These are phyloP conservation scores for Rhagoletis pomonella DNA, from an alignment of 1,140 invertebrate species.

Conservation along the genomic window DNA sequence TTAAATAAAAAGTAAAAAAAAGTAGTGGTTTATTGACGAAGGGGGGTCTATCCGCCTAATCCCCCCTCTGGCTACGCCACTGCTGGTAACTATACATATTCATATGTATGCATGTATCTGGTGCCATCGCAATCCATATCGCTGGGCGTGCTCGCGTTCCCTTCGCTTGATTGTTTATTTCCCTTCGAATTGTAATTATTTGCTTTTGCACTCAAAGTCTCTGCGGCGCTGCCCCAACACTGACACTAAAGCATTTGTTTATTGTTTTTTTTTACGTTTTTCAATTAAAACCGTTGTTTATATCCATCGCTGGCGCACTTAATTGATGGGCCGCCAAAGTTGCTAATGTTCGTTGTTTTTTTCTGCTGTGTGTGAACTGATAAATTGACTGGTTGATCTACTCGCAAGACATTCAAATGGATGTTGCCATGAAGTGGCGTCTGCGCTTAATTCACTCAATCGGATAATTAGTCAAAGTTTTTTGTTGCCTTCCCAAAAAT, in stretches of 20 bases:
- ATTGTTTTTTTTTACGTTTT: constrained; percentile 38
- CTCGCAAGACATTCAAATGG: constrained; percentile 11
- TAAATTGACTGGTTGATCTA: constrained; percentile 38
- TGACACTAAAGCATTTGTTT: neutral
- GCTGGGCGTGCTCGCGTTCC: constrained; percentile 29
- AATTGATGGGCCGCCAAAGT: constrained; percentile 33
- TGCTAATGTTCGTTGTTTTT: constrained; percentile 27
- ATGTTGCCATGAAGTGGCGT: constrained; percentile 24
- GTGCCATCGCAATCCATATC: neutral
- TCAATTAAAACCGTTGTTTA: constrained; percentile 45
- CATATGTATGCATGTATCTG: neutral
- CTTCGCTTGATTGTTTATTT: constrained; percentile 26
- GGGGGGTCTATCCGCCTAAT: too few species aligned
- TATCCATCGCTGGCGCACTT: constrained; percentile 31
- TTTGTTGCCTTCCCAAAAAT: neutral
- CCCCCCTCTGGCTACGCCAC: too few species aligned
- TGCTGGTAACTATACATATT: too few species aligned
- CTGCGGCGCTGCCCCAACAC: neutral
- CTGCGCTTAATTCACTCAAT: constrained; percentile 39
- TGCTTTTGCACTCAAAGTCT: constrained; percentile 41
- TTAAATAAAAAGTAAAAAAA: too few species aligned
- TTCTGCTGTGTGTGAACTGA: constrained; percentile 27
- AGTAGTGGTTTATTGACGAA: too few species aligned
- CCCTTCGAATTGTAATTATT: constrained; percentile 45
- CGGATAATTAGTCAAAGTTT: constrained; percentile 43